A percentile compares a stretch with the other conserved stretches of the same genome.
phyloP scores from a whole-genome alignment of 2,797 vertebrate species.

The Enteromius paludinosus region DNA sequence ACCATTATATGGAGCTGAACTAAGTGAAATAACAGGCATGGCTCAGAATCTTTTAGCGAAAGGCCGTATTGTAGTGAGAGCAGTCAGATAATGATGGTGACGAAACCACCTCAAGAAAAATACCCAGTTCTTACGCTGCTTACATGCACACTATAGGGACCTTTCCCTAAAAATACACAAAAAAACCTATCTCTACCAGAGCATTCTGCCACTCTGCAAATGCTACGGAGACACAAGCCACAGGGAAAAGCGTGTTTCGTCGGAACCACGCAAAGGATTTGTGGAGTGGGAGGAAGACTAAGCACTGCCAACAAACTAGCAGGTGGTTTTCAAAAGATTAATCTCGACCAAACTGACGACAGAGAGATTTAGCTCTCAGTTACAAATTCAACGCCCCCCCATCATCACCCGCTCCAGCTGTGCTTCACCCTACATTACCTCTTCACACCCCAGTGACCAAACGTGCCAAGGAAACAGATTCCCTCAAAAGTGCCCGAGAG shows the following conservation, averaged over 20 bases:
- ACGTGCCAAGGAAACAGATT: conserved; percentile 15
- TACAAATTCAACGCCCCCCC: background rate
- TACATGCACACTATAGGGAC: background rate
- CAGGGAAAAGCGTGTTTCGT: background rate
- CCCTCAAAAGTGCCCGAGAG: background rate
- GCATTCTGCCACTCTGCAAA: background rate
- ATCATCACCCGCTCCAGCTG: conserved; percentile 11
- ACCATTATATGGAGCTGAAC: no score
- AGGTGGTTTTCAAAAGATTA: conserved; percentile 39
- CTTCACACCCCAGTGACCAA: conserved; percentile 23
- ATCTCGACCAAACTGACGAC: conserved; percentile 29
- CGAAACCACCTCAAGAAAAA: conserved; percentile 22
- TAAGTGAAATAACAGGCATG: background rate
- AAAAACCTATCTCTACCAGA: background rate
- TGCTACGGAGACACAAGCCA: background rate
- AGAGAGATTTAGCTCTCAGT: conserved; percentile 17
- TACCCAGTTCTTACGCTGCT: background rate
- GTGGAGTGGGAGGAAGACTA: conserved; percentile 24
- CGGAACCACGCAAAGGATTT: conserved; percentile 1
- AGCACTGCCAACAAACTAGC: conserved; percentile 25
- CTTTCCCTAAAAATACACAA: background rate
- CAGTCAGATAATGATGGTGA: conserved; percentile 3
- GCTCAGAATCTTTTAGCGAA: background rate
- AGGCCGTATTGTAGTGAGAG: background rate
- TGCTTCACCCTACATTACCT: conserved; percentile 42